Evolutionary conservation across 2,888 invertebrate species (phyloP).

Genomic region (Kuschelorhynchus macadamiae): DNA sequence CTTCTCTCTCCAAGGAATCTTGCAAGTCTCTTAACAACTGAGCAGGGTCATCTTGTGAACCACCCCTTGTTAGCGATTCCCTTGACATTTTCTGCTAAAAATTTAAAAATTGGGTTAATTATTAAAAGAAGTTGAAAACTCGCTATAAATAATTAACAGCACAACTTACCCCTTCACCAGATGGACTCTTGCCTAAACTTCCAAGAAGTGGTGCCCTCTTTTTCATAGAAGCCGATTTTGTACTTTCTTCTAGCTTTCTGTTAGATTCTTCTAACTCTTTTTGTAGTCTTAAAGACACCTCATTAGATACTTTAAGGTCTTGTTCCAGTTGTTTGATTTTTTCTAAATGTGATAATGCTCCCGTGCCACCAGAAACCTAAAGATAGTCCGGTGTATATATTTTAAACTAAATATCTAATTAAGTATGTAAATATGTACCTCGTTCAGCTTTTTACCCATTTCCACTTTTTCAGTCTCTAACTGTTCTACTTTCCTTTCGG

Average conservation of each 20-base stretch:
- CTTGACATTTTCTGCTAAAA: slow-evolving; percentile 77
- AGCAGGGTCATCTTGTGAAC: slow-evolving; percentile 85
- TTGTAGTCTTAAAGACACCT: slow-evolving; percentile 79
- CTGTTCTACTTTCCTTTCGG: slow-evolving; percentile 90
- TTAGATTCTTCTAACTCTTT: slow-evolving; percentile 79
- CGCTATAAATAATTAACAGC: no score
- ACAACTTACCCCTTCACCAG: slow-evolving; percentile 73
- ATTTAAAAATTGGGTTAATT: no score
- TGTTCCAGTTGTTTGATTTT: slow-evolving; percentile 87
- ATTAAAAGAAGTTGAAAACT: no score
- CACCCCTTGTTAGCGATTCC: slow-evolving; percentile 82
- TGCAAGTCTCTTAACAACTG: slow-evolving; percentile 89
- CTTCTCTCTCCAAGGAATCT: slow-evolving; percentile 93
- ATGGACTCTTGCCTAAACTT: slow-evolving; percentile 72
- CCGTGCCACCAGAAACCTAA: slow-evolving; percentile 71
- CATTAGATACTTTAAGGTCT: slow-evolving; percentile 86
- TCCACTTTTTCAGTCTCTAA: slow-evolving; percentile 88
- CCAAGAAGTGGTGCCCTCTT: slow-evolving; percentile 74
- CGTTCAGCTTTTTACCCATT: slow-evolving; percentile 77
- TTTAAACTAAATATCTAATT: no score
- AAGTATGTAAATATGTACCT: no score
- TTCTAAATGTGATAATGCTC: slow-evolving; percentile 75
- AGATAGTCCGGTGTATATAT: background rate
- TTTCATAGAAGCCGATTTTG: slow-evolving; percentile 64
- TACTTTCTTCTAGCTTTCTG: slow-evolving; percentile 70